Base-by-base conservation (phyloP, 2,888 invertebrate genomes). In the Drosophila silvestris region DNA sequence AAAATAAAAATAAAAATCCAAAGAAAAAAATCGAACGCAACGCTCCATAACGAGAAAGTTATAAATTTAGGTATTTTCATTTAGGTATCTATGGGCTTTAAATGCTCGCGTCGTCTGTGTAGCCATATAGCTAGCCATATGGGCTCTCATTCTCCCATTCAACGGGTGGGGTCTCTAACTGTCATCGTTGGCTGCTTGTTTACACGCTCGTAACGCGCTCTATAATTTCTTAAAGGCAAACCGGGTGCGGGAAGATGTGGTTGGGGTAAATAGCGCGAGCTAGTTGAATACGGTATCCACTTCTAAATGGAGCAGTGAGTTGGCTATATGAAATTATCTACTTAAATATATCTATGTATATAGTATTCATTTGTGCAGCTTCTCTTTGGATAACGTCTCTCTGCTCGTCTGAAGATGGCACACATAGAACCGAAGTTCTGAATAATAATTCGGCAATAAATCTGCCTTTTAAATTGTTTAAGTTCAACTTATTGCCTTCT, bases 21-120 rank as follows among this genome's bases (percentile, higher is more conserved):
- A 33, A 4, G 33, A 35, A 35, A 65, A 65, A 41, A 32, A 47
- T 50, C 72, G 22, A 73, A 61, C 44, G 71, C 70, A 72, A 58
- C 71, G 71, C 79, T 74, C 70, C 82, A 86, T 91, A 91, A 91
- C 89, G 89, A 91, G 92, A 91, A 91, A 88, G 92, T 91, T 91
- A 91, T 91, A 91, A 91, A 91, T 91, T 91, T 89, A 64, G 89
- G 88, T 82, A 88, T 91, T 91, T 91, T 82, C 82, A 64, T 82
- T 79, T 72, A 28, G 64, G 37, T 32, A 35, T 47, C 33, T 26
- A 30, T 37, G 28, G 22, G 7, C 3, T 32, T 51, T 37, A 51
- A 39, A 53, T 62, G 16, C 22, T 30, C 39, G n/a, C 22, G 16
- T 35, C n/a, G 64, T 64, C 14, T 39, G n/a, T n/a, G 37, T n/a